Base-by-base conservation (phyloP, 2,113 vertebrate genomes). In the Agelaius phoeniceus region DNA sequence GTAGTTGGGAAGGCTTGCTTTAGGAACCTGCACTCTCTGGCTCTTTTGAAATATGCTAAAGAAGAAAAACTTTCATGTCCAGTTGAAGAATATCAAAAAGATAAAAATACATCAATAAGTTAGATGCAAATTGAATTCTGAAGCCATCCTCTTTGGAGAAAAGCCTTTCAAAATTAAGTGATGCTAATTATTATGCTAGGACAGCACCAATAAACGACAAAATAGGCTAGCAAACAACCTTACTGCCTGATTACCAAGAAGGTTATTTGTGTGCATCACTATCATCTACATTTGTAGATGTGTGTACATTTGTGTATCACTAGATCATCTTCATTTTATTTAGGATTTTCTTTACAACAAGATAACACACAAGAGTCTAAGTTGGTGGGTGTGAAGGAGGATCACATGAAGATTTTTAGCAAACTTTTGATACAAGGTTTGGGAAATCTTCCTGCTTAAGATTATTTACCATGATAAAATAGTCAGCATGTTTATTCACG, bases 371-470 rank as follows among this genome's bases (percentile, higher is more conserved):
- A 41, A 3, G 14, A 72, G 15, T 68, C 14, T 27, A 41, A 51
- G 17, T 1, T 28, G 33, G 15, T 9, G 31, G 13, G 22, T 13
- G 31, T 0, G 0, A 89, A 74, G 26, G 23, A 73, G 11, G 2
- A 33, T 30, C 7, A 44, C 10, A 51, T 5, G 8, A 86, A 69
- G 28, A 55, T n/a, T 67, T 77, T 49, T n/a, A 76, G 46, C 24
- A 69, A 27, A 68, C 5, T 1, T 2, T 8, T 73, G 21, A 63
- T 19, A 31, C 16, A 37, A 69, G 13, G 3, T 13, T 77, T 90
- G 39, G 73, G 0, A 59, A 88, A 30, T 63, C 74, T 19, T 83
- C 27, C 17, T 5, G 0, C 13, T 71, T 80, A 26, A 62, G 93
- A 46, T 31, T 0, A 71, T 39, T 26, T 69, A 28, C 10, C 30